Evolutionary conservation across 2,113 vertebrate genomes (phyloP).

Genomic region (Hippopotamus amphibius): DNA sequence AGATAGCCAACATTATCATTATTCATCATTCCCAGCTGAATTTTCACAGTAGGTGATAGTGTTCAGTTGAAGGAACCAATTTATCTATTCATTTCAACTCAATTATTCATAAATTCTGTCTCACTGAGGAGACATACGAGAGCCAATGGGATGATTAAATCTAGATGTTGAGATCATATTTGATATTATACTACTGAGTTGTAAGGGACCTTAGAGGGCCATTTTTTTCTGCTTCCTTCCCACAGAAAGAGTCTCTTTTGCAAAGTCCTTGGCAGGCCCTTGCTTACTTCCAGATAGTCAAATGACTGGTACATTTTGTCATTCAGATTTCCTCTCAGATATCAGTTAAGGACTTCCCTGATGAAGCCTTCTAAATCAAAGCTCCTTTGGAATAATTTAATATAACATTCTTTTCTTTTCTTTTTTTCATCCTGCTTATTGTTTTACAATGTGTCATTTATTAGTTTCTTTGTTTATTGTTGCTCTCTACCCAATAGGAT

Average conservation of each 20-base stretch:
- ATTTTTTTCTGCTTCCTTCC: background rate
- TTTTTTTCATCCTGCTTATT: background rate
- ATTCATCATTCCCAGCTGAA: conserved; percentile 17
- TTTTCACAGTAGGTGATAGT: conserved; percentile 58
- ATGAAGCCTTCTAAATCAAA: background rate
- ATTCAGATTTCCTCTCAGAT: background rate
- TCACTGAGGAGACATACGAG: conserved; percentile 42
- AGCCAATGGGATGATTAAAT: conserved; percentile 50
- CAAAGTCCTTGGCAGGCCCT: background rate
- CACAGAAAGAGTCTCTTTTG: background rate
- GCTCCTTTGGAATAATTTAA: background rate
- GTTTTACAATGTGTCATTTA: background rate
- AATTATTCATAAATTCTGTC: conserved; percentile 73
- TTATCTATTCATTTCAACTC: conserved; percentile 69
- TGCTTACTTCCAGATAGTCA: background rate
- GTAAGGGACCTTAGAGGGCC: background rate
- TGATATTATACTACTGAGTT: background rate
- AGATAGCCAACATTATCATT: background rate
- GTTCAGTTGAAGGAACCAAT: conserved; percentile 59
- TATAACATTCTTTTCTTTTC: background rate
- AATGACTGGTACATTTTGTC: background rate
- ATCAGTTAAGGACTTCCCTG: background rate
- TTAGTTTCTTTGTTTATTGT: background rate
- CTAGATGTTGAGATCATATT: conserved; percentile 42
- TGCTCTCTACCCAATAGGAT: background rate